phyloP scores from a whole-genome alignment of 2,797 vertebrate species.

The Arrhamphus sclerolepis region DNA sequence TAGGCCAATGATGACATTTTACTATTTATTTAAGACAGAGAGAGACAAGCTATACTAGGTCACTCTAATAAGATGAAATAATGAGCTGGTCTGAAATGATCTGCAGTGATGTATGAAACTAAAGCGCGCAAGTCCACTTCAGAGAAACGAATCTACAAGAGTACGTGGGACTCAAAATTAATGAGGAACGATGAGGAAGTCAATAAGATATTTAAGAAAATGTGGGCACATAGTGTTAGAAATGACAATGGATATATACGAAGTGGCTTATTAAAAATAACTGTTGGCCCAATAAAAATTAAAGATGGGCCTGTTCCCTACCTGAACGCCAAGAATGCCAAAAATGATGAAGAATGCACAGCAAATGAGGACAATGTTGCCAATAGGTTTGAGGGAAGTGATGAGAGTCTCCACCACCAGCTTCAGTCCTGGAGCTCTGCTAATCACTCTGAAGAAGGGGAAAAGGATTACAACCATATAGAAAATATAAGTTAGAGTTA shows the following conservation, averaged over 20 bases:
- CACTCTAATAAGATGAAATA: constrained; percentile 34
- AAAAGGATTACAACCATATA: background rate
- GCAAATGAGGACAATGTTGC: constrained; percentile 98
- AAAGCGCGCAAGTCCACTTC: constrained; percentile 15
- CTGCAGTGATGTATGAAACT: constrained; percentile 18
- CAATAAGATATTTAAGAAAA: background rate
- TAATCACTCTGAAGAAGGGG: constrained; percentile 87
- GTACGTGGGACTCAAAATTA: constrained; percentile 17
- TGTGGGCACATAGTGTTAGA: background rate
- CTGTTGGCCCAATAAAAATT: background rate
- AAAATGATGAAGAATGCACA: constrained; percentile 99
- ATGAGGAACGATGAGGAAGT: background rate
- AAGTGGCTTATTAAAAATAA: background rate
- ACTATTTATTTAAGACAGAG: constrained; percentile 20
- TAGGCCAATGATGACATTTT: constrained; percentile 10
- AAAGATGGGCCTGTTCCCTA: constrained; percentile 56
- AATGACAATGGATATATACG: background rate
- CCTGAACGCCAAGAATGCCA: constrained; percentile 97
- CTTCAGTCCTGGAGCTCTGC: constrained; percentile 95
- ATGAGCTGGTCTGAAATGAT: constrained; percentile 29
- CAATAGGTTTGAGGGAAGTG: constrained; percentile 97
- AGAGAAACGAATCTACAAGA: constrained; percentile 3
- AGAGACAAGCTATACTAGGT: constrained; percentile 6
- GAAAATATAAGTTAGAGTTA: background rate
- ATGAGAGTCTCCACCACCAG: constrained; percentile 97